These are phyloP conservation scores for Oryzias sinensis DNA, from an alignment of 2,797 vertebrate genomes.

Conservation along the genomic window DNA sequence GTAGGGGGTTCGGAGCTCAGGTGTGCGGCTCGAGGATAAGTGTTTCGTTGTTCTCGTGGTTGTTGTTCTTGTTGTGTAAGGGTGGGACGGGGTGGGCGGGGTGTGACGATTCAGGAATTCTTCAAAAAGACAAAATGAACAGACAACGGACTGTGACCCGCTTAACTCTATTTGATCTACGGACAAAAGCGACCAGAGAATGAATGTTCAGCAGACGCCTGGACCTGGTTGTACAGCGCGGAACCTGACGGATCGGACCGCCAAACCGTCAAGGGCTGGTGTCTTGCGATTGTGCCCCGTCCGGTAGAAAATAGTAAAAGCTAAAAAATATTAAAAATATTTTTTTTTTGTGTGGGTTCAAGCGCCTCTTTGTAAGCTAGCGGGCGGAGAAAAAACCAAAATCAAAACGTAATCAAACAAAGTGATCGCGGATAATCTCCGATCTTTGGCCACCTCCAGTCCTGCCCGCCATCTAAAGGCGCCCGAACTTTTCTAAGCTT, in stretches of 20 bases:
- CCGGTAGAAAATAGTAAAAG: constrained; percentile 41
- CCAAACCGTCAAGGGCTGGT: constrained; percentile 64
- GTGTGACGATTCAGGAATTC: constrained; percentile 68
- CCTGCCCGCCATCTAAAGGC: not conserved
- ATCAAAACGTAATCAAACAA: not conserved
- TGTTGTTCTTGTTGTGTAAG: constrained; percentile 8
- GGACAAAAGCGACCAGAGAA: constrained; percentile 67
- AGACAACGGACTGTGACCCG: constrained; percentile 61
- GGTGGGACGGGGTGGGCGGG: constrained; percentile 12
- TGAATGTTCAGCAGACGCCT: constrained; percentile 70
- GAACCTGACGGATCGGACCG: constrained; percentile 58
- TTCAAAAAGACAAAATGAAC: constrained; percentile 57
- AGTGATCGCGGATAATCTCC: constrained; percentile 1
- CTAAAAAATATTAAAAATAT: too few species aligned
- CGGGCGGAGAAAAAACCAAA: not conserved
- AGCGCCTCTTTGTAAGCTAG: constrained; percentile 1
- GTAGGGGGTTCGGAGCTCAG: constrained; percentile 51
- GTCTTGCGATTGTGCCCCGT: constrained; percentile 63
- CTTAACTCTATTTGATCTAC: constrained; percentile 67
- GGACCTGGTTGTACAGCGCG: constrained; percentile 63
- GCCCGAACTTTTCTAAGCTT: constrained; percentile 7
- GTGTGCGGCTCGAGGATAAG: constrained; percentile 65
- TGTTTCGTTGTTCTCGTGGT: constrained; percentile 49
- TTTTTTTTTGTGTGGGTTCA: constrained; percentile 20
- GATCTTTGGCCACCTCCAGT: constrained; percentile 10